Evolutionary conservation across 1,140 invertebrate species (phyloP).

Genomic region (Metaphire vulgaris): DNA sequence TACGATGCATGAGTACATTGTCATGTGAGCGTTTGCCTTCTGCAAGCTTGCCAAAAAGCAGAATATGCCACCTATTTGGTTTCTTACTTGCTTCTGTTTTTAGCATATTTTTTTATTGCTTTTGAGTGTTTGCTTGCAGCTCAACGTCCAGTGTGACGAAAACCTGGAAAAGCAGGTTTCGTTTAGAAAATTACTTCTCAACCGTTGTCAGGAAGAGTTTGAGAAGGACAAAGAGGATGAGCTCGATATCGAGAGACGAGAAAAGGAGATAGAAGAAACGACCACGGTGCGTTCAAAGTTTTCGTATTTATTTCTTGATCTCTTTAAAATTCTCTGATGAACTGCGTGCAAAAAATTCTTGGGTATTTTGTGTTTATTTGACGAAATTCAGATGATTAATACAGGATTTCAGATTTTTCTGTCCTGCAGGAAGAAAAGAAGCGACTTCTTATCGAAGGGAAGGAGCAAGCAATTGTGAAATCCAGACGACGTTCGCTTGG

Average conservation of each 20-base stretch:
- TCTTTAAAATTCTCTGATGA: neutral
- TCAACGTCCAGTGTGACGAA: conserved; percentile 40
- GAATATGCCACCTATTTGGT: no score
- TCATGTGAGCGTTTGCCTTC: no score
- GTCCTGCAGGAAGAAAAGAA: conserved; percentile 34
- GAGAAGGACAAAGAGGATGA: conserved; percentile 66
- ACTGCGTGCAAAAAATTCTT: no score
- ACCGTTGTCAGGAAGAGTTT: conserved; percentile 79
- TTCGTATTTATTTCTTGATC: neutral
- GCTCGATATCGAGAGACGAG: conserved; percentile 37
- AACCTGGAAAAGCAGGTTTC: conserved; percentile 56
- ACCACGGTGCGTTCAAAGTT: conserved; percentile 10
- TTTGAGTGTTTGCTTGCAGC: no score
- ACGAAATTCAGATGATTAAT: no score
- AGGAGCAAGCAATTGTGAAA: conserved; percentile 64
- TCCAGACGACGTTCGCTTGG: conserved; percentile 75
- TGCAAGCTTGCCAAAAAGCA: no score
- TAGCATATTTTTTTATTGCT: no score
- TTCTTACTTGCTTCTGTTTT: no score
- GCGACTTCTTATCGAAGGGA: conserved; percentile 44
- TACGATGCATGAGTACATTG: no score
- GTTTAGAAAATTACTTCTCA: conserved; percentile 74
- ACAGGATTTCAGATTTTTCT: no score
- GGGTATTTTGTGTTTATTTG: no score
- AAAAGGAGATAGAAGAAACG: conserved; percentile 40